A percentile compares a stretch with the other conserved stretches of the same genome.
Evolutionary conservation across 2,797 vertebrate genomes (phyloP).

Genomic region (Melanotaenia parkinsoni): DNA sequence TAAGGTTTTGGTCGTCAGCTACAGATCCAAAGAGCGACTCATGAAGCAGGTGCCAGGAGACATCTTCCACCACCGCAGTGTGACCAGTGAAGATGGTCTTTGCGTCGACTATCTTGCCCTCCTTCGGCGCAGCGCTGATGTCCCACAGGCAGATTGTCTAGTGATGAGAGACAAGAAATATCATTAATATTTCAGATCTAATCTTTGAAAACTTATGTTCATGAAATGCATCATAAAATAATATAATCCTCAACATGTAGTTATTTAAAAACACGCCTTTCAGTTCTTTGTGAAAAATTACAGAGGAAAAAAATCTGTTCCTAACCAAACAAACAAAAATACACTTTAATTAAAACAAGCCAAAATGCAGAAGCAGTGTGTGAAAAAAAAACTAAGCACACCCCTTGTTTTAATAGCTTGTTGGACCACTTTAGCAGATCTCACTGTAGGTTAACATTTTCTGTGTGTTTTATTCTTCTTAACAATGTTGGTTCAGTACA

Average conservation of each 20-base stretch:
- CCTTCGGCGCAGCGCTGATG: slow-evolving; percentile 93
- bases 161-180: neutral
- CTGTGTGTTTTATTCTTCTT: too few species aligned
- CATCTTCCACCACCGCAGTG: slow-evolving; percentile 94
- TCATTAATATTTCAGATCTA: neutral
- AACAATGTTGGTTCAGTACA: too few species aligned
- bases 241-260: neutral
- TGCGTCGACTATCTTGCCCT: slow-evolving; percentile 93
- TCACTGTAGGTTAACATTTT: too few species aligned
- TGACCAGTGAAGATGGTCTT: slow-evolving; percentile 97
- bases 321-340: too few species aligned
- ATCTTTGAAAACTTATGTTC: neutral
- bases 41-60: slow-evolving; percentile 94
- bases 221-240: neutral
- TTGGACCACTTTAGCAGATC: too few species aligned
- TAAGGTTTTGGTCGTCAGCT: slow-evolving; percentile 95
- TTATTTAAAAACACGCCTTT: neutral
- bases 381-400: too few species aligned
- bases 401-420: too few species aligned
- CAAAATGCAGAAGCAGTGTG: too few species aligned
- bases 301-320: too few species aligned
- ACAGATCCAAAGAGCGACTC: slow-evolving; percentile 96
- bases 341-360: too few species aligned
- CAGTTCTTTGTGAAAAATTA: too few species aligned
- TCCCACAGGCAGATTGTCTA: slow-evolving; percentile 97